These are phyloP conservation scores for Apamea monoglypha DNA, from an alignment of 2,888 invertebrate species.

Conservation along the genomic window DNA sequence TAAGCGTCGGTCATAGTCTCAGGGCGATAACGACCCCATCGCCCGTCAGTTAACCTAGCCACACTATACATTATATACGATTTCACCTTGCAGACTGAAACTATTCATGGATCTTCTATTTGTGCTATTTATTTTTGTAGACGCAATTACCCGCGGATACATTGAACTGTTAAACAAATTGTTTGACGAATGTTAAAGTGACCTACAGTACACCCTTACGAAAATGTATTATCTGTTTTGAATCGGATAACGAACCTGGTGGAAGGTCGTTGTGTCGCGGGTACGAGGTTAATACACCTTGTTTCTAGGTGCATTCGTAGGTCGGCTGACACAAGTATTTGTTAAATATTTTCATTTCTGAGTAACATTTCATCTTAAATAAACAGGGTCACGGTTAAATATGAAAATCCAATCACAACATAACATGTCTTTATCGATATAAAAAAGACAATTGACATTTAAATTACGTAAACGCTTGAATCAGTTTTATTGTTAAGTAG, in stretches of 20 bases:
- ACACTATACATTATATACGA: constrained; percentile 52
- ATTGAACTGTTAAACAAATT: constrained; percentile 46
- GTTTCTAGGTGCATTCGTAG: constrained; percentile 79
- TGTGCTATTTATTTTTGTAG: constrained; percentile 35
- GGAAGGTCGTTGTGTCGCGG: constrained; percentile 78
- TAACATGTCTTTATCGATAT: not conserved
- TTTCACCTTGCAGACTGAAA: constrained; percentile 53
- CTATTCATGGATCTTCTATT: constrained; percentile 43
- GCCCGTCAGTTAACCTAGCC: constrained; percentile 70
- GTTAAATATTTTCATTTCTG: constrained; percentile 29
- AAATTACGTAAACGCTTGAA: constrained; percentile 2
- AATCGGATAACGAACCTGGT: constrained; percentile 79
- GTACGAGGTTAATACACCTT: constrained; percentile 84
- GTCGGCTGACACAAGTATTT: constrained; percentile 66
- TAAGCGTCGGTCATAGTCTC: constrained; percentile 64
- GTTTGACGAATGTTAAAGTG: constrained; percentile 57
- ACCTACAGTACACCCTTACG: constrained; percentile 66
- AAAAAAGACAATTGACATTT: not conserved
- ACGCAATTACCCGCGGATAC: constrained; percentile 33
- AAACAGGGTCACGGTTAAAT: constrained; percentile 10
- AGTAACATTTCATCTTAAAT: constrained; percentile 18
- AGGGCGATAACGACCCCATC: constrained; percentile 73
- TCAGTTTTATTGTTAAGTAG: not conserved
- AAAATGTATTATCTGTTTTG: constrained; percentile 76
- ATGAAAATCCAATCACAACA: constrained; percentile 5